A percentile compares a stretch with the other conserved stretches of the same genome.
Evolutionary conservation across 1,140 invertebrate genomes (phyloP).

Genomic region (Pomacea maculata): DNA sequence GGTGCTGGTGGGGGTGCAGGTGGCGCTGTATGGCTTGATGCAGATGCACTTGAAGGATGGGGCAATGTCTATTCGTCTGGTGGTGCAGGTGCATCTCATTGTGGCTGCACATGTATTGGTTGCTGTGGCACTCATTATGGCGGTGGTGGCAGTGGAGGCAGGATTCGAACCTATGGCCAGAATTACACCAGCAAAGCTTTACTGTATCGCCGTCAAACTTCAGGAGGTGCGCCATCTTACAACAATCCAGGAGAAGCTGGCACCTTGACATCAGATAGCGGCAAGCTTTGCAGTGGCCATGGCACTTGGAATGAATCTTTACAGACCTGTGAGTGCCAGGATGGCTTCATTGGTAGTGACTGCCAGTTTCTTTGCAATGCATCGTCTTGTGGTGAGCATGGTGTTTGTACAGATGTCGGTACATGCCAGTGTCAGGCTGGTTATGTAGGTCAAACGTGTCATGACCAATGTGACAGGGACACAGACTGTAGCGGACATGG

Average conservation of each 20-base stretch:
- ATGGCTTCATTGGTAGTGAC: slow-evolving; percentile 39
- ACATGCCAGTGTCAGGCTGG: slow-evolving; percentile 44
- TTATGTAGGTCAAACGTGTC: slow-evolving; percentile 47
- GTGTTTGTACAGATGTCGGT: slow-evolving; percentile 40
- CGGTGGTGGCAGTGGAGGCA: slow-evolving; percentile 48
- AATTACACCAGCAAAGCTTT: slow-evolving; percentile 43
- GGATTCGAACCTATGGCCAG: slow-evolving; percentile 40
- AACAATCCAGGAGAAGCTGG: slow-evolving; percentile 23
- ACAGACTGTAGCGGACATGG: slow-evolving; percentile 47
- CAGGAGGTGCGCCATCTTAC: slow-evolving; percentile 27
- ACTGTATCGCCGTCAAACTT: slow-evolving; percentile 23
- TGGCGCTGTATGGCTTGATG: slow-evolving; percentile 49
- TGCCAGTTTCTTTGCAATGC: slow-evolving; percentile 47
- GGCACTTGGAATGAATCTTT: slow-evolving; percentile 31
- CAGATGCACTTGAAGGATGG: slow-evolving; percentile 46
- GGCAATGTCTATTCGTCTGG: slow-evolving; percentile 42
- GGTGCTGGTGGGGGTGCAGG: slow-evolving; percentile 50
- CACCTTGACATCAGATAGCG: slow-evolving; percentile 25
- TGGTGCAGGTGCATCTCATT: slow-evolving; percentile 31
- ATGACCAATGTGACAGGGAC: slow-evolving; percentile 40
- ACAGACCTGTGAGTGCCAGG: slow-evolving; percentile 33
- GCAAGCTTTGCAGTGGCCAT: slow-evolving; percentile 39
- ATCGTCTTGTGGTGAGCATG: slow-evolving; percentile 40
- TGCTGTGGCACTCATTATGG: slow-evolving; percentile 36
- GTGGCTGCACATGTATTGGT: slow-evolving; percentile 15